Conservation (phyloP, 2,797 vertebrate genomes). For the Xenentodon cancila region DNA sequence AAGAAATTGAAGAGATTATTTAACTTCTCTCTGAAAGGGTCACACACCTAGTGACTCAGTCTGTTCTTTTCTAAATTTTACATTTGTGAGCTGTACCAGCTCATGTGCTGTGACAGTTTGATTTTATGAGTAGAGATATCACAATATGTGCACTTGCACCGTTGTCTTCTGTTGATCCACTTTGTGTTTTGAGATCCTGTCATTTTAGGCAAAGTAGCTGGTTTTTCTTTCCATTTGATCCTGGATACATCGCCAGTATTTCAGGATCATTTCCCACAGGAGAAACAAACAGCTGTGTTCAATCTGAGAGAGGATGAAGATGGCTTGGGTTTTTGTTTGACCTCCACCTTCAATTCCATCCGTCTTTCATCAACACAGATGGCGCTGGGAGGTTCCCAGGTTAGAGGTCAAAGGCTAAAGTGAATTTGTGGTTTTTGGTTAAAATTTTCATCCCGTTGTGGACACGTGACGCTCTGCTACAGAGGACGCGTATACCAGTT, state of each 20-base stretch:
- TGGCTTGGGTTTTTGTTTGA: neutral
- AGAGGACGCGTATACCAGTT: no score
- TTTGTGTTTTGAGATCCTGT: no score
- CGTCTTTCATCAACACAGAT: slow-evolving; percentile 37
- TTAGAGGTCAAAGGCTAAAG: slow-evolving; percentile 25
- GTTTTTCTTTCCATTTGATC: no score
- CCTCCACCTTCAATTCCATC: slow-evolving; percentile 6
- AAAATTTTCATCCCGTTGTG: slow-evolving; percentile 36
- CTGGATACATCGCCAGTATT: no score
- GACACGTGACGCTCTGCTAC: slow-evolving; percentile 27
- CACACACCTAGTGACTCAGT: slow-evolving; percentile 29
- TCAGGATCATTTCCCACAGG: no score
- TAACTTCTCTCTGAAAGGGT: slow-evolving; percentile 35
- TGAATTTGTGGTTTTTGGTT: slow-evolving; percentile 38
- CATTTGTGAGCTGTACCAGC: no score
- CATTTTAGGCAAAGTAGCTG: no score
- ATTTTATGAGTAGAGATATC: no score
- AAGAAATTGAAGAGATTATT: slow-evolving; percentile 30
- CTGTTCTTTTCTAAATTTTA: neutral
- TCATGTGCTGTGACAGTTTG: no score
- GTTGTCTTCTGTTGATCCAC: no score
- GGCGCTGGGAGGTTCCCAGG: slow-evolving; percentile 26
- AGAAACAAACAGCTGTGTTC: no score
- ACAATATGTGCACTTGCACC: no score
- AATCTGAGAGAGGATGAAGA: neutral